phyloP scores from a whole-genome alignment of 2,888 invertebrate species.

The Xanthorhoe spadicearia region DNA sequence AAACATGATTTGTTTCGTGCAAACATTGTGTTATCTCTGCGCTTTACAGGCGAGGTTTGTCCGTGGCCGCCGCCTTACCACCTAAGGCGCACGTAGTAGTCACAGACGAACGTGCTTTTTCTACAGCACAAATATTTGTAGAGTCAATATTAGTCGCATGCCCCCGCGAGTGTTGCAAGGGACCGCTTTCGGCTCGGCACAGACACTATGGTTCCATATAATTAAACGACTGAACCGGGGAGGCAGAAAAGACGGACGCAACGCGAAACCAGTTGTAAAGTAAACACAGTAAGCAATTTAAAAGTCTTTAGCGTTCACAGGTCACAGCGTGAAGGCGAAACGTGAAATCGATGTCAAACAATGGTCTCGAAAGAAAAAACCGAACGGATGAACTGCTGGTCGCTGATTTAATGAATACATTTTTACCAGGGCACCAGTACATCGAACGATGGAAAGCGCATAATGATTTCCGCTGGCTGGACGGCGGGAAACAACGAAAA shows the following conservation, averaged over 20 bases:
- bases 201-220: constrained; percentile 35
- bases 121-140: constrained; percentile 74
- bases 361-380: constrained; percentile 58
- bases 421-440: constrained; percentile 74
- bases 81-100: constrained; percentile 66
- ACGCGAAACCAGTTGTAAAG: constrained; percentile 44
- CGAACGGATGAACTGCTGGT: constrained; percentile 59
- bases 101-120: constrained; percentile 68
- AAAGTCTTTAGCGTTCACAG: constrained; percentile 44
- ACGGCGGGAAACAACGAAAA: constrained; percentile 75
- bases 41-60: constrained; percentile 64
- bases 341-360: constrained; percentile 54
- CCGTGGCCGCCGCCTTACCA: constrained; percentile 61
- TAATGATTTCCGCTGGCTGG: constrained; percentile 80
- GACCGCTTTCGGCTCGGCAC: constrained; percentile 37
- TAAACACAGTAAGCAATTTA: constrained; percentile 43
- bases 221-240: constrained; percentile 12
- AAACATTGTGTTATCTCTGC: constrained; percentile 73
- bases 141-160: constrained; percentile 78
- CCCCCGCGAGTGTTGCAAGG: constrained; percentile 66
- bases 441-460: constrained; percentile 77
- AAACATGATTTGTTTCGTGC: constrained; percentile 77
- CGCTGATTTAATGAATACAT: constrained; percentile 80
- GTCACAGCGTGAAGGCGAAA: constrained; percentile 37
- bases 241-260: constrained; percentile 21